Evolutionary conservation across 1,140 invertebrate species (phyloP), one percentile per base, ranked within the genome.

Genomic region (Sitophilus oryzae): DNA sequence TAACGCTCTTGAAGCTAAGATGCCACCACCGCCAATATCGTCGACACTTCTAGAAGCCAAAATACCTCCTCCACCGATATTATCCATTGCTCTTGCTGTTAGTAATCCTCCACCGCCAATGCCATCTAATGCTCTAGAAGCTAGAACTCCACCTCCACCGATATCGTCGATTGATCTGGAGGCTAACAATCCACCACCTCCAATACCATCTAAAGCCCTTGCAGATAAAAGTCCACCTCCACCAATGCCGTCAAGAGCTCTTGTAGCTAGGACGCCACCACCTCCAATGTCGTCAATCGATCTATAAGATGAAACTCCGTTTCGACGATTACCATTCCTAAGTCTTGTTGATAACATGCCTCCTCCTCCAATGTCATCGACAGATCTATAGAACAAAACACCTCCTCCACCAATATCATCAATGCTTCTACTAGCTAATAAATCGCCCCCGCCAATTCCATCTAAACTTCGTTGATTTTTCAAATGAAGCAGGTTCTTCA

Each of bases 151-250:
- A 36, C 45, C 49, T 15, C 59, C 52, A 21, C 53, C 53, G 40
- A 59, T 51, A 6, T 18, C 14, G 34, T 61, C 49, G 10, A 63
- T 11, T 6, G 34, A 9, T 22, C 56, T 41, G 25, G 50, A 50
- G 11, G 47, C 30, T 19, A 60, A 23, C 19, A 55, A 44, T 10
- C 53, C 57, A 38, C 59, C 60, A 18, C 59, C 52, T 34, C 51
- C 56, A 45, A 63, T 54, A 19, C 9, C 10, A 20, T 54, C 43
- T 23, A 58, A 11, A n/a, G 45, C 52, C 41, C 62, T 45, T 48
- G 48, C 52, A 30, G 25, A 5, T 20, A 52, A 21, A 18, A 61
- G 22, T 18, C 42, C 22, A 20, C 46, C 52, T 2, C 57, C 60
- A 10, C 52, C 60, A 19, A 59, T 61, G 2, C 34, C 47, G 22